Percentiles rank a stretch among this genome's conserved stretches.
Conservation (phyloP, 2,797 vertebrate genomes). For the Sternotherus odoratus region DNA sequence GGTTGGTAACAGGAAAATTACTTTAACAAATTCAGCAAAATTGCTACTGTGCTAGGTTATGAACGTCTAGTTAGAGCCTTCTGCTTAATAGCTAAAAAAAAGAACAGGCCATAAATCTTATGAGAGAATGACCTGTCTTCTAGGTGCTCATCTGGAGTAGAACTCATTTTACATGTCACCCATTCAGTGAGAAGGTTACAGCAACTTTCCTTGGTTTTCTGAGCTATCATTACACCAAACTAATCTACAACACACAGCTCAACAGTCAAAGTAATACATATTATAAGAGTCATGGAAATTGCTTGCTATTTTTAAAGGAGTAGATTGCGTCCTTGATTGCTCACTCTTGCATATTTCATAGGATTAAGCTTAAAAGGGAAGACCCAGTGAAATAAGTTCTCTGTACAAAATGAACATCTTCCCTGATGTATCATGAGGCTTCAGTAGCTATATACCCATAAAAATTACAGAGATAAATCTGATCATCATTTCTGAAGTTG, state of each 20-base stretch:
- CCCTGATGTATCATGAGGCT: slow-evolving; percentile 45
- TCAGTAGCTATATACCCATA: slow-evolving; percentile 46
- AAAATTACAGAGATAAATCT: slow-evolving; percentile 68
- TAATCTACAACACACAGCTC: not conserved
- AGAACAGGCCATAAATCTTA: not conserved
- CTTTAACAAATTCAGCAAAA: not conserved
- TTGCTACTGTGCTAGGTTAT: not conserved
- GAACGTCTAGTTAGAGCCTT: not conserved
- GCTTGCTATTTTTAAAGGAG: slow-evolving; percentile 36
- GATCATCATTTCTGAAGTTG: slow-evolving; percentile 57
- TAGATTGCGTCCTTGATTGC: slow-evolving; percentile 20
- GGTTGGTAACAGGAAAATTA: not conserved
- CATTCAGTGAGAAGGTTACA: not conserved
- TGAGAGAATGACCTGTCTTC: not conserved
- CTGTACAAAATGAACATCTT: slow-evolving; percentile 52
- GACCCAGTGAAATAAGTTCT: slow-evolving; percentile 9
- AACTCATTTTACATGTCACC: not conserved
- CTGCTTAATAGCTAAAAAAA: not conserved
- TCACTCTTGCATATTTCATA: slow-evolving; percentile 16
- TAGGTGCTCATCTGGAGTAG: not conserved
- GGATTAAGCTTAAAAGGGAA: slow-evolving; percentile 28
- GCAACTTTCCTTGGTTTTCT: not conserved
- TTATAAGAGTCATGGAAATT: not conserved
- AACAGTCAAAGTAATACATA: not conserved
- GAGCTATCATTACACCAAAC: not conserved